These are phyloP conservation scores for Odontophorus gujanensis DNA, from an alignment of 2,113 vertebrate genomes.

Conservation along the genomic window DNA sequence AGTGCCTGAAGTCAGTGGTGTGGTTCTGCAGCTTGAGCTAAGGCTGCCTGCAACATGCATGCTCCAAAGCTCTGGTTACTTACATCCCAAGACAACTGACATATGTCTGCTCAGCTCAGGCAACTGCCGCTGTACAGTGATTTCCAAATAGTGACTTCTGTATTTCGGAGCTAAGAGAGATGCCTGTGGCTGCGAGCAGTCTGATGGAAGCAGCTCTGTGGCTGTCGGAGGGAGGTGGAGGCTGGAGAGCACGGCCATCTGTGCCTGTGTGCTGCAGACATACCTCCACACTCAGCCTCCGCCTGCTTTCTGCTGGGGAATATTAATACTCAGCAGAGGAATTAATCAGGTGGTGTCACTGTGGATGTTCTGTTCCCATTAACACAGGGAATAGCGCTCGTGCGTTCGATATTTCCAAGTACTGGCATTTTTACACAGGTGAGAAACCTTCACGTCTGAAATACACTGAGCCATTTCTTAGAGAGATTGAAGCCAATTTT, in stretches of 20 bases:
- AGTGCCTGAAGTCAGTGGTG: neutral
- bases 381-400: neutral
- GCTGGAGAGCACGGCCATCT: fast-evolving
- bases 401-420: neutral
- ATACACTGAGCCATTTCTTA: neutral
- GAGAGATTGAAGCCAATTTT: slow-evolving; percentile 23
- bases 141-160: neutral
- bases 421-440: neutral
- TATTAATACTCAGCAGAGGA: neutral
- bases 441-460: slow-evolving; percentile 22
- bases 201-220: neutral
- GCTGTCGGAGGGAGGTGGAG: neutral
- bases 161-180: neutral
- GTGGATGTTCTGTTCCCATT: neutral
- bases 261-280: fast-evolving
- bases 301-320: neutral
- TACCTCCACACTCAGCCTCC: neutral
- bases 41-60: neutral
- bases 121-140: neutral
- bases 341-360: neutral
- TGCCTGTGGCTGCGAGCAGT: neutral
- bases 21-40: neutral
- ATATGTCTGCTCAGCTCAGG: neutral
- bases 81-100: neutral
- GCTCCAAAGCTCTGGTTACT: neutral